Evolutionary conservation across 2,113 vertebrate species (phyloP), one percentile per base, ranked within the genome.

Genomic region (human): DNA sequence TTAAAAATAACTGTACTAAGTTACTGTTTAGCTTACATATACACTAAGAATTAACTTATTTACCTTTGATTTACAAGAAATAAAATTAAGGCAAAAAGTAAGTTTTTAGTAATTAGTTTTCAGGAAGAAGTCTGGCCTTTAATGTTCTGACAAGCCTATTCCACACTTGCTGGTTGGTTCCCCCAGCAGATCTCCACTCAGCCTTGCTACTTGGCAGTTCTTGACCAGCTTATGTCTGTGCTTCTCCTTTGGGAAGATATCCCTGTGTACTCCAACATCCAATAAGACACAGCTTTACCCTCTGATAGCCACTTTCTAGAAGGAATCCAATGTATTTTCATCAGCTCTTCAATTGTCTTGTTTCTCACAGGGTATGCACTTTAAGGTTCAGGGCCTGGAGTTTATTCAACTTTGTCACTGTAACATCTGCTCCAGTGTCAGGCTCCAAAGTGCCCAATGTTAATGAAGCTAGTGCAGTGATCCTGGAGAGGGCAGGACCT

Each of bases 1-100:
- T 66, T 40, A 81, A 92, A 91, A 88, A 68, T 52, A 61, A 87
- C 17, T 86, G 13, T 78, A 55, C 23, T 64, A 64, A 50, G 40
- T 82, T 86, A 64, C 84, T 89, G 43, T 97, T 76, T 91, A 78
- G 30, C 87, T 87, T 52, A 75, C 59, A 9, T 88, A 73, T 68
- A 85, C 20, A 50, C 43, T 48, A 35, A 55, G 11, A 90, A 92
- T 82, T 66, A 14, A 84, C 57, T 80, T 76, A 38, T 57, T 85
- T 87, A 90, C 14, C 38, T 93, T 84, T 81, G 66, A 14, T 75
- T 82, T 91, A 57, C 3, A 73, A 93, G 48, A 90, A 85, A 76
- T 27, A 90, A 45, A 70, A 13, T n/a, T 50, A 87, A 90, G 20
- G 68, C 68, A 95, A 95, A 92, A 96, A 64, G 40, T 48, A 68